These are phyloP conservation scores for Sinonovacula constricta DNA, from an alignment of 1,140 invertebrate genomes.

Conservation along the genomic window DNA sequence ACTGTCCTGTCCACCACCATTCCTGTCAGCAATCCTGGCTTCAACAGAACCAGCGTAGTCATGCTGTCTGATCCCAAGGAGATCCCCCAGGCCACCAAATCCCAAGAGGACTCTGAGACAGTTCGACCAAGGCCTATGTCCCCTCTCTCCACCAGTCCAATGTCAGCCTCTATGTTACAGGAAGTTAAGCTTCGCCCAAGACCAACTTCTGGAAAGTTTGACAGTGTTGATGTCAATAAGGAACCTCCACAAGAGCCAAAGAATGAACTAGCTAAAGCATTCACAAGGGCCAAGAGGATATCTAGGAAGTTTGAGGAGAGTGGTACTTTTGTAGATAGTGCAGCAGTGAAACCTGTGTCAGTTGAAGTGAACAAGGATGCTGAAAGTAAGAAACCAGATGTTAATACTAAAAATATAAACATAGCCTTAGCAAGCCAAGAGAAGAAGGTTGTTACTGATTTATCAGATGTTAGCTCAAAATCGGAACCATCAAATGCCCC, in stretches of 20 bases:
- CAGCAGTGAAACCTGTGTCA: slow-evolving; percentile 10
- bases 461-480: background rate
- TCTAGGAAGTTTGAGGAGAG: slow-evolving; percentile 44
- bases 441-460: background rate
- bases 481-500: slow-evolving; percentile 3
- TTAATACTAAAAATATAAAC: background rate
- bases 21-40: background rate
- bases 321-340: slow-evolving; percentile 13
- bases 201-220: slow-evolving; percentile 48
- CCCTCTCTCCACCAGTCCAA: slow-evolving; percentile 44
- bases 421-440: too few species aligned
- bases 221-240: slow-evolving; percentile 16
- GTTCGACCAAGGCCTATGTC: slow-evolving; percentile 42
- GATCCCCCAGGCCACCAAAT: background rate
- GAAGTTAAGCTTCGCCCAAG: slow-evolving; percentile 44
- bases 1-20: slow-evolving; percentile 30
- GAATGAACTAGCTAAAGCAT: slow-evolving; percentile 60
- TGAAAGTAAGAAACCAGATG: slow-evolving; percentile 3
- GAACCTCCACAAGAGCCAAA: slow-evolving; percentile 2
- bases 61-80: slow-evolving; percentile 16
- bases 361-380: slow-evolving; percentile 1
- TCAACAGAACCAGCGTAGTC: background rate
- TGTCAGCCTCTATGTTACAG: slow-evolving; percentile 41
- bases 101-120: slow-evolving; percentile 6
- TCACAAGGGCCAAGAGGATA: slow-evolving; percentile 57